Evolutionary conservation across 2,113 vertebrate species (phyloP).

Genomic region (Zosterops pallidus): DNA sequence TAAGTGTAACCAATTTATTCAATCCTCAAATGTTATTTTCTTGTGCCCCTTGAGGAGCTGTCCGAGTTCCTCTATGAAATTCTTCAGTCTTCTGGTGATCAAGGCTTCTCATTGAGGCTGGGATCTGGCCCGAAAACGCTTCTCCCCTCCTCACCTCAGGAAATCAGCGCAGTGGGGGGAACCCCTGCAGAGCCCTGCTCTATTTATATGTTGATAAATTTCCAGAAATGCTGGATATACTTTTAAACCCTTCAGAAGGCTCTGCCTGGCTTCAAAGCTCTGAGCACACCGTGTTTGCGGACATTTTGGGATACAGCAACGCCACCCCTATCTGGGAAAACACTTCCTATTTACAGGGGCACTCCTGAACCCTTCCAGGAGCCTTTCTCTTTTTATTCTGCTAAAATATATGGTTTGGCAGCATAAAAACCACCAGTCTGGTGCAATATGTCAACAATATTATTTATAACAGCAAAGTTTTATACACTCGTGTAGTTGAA

Average conservation of each 20-base stretch:
- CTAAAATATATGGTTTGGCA: neutral
- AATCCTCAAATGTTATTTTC: neutral
- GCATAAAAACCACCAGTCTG: neutral
- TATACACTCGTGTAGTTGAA: rapidly evolving
- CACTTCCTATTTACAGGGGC: neutral
- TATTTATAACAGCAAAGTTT: neutral
- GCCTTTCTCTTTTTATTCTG: neutral
- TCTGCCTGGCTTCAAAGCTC: neutral
- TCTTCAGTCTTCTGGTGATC: neutral
- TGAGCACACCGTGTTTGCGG: rapidly evolving
- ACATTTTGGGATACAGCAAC: rapidly evolving
- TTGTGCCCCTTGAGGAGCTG: neutral
- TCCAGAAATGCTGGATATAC: neutral
- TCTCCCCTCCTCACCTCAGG: neutral
- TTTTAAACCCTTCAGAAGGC: neutral
- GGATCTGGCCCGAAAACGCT: rapidly evolving
- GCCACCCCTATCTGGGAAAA: neutral
- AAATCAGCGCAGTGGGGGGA: neutral
- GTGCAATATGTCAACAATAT: neutral
- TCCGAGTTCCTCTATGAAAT: neutral
- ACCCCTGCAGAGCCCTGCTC: neutral
- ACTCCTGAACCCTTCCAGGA: neutral
- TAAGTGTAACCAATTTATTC: neutral
- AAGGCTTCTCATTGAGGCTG: neutral
- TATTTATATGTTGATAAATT: neutral